Percentiles rank a stretch among this genome's conserved stretches.
phyloP scores from a whole-genome alignment of 2,797 vertebrate genomes.

The Trachops cirrhosus region DNA sequence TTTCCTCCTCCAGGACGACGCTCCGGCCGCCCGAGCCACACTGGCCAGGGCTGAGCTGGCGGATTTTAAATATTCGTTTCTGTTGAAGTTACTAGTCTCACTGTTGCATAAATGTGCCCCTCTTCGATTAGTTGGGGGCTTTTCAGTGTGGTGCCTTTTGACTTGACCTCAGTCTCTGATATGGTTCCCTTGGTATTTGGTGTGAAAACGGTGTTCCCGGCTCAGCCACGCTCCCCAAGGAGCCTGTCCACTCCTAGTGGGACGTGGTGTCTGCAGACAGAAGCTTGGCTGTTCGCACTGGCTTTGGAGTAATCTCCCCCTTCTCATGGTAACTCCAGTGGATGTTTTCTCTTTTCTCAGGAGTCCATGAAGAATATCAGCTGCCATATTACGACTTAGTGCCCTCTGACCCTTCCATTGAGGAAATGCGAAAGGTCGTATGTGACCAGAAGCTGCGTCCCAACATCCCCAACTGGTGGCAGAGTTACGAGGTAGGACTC shows the following conservation, averaged over 20 bases:
- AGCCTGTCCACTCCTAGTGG: background rate
- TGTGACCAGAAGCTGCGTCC: constrained; percentile 98
- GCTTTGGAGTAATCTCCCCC: background rate
- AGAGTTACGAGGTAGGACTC: constrained; percentile 94
- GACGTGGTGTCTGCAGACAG: background rate
- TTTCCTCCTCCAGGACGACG: background rate
- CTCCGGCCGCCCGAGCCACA: too few relatives aligned
- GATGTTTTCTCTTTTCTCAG: constrained; percentile 77
- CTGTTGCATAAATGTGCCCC: background rate
- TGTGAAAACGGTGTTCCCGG: background rate
- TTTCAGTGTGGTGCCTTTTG: background rate
- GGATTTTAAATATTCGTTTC: background rate
- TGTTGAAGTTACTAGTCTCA: background rate
- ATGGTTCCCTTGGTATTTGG: background rate
- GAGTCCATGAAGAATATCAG: constrained; percentile 98
- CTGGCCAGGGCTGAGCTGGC: background rate
- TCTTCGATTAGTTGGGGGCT: background rate
- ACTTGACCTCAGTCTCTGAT: background rate
- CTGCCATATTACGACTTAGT: constrained; percentile 98
- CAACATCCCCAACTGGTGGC: constrained; percentile 99
- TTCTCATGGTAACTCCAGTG: background rate
- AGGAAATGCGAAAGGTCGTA: constrained; percentile 99
- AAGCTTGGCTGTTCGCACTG: background rate
- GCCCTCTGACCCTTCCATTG: constrained; percentile 98
- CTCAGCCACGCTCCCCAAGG: background rate